Percentiles rank a stretch among this genome's conserved stretches.
These are phyloP conservation scores for Calameuta idolon DNA, from an alignment of 2,888 invertebrate genomes.

Conservation along the genomic window DNA sequence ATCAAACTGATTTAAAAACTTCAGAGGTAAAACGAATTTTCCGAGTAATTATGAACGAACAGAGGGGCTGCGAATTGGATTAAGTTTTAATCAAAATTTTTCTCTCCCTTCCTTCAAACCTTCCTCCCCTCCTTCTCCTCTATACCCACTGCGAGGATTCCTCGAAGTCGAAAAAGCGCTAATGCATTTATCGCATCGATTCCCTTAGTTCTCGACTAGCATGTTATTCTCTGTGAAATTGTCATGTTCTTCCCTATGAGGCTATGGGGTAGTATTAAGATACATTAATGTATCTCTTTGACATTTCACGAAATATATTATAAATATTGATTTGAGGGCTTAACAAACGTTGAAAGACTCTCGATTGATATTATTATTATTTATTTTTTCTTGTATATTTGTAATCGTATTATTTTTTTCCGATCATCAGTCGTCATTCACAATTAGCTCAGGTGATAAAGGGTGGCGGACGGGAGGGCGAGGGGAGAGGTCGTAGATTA, in stretches of 20 bases:
- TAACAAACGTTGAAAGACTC: not conserved
- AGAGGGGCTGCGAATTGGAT: constrained; percentile 42
- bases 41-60: constrained; percentile 11
- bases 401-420: not conserved
- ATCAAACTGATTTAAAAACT: constrained; percentile 25
- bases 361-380: constrained; percentile 1
- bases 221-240: not conserved
- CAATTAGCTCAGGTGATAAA: not conserved
- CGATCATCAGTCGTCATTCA: not conserved
- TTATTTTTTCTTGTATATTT: not conserved
- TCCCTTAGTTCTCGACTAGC: constrained; percentile 49
- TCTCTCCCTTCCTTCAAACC: constrained; percentile 18
- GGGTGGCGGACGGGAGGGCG: not conserved
- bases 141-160: constrained; percentile 14
- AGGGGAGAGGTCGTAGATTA: not conserved
- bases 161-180: constrained; percentile 24
- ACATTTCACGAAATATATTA: not conserved
- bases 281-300: not conserved
- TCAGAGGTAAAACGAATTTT: not conserved
- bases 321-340: not conserved
- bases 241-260: not conserved
- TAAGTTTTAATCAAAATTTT: constrained; percentile 56
- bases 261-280: not conserved
- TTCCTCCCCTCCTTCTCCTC: not conserved
- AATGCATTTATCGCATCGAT: constrained; percentile 56